Percentiles rank a stretch among this genome's conserved stretches.
phyloP scores from a whole-genome alignment of 2,113 vertebrate species.

The Solea solea region DNA sequence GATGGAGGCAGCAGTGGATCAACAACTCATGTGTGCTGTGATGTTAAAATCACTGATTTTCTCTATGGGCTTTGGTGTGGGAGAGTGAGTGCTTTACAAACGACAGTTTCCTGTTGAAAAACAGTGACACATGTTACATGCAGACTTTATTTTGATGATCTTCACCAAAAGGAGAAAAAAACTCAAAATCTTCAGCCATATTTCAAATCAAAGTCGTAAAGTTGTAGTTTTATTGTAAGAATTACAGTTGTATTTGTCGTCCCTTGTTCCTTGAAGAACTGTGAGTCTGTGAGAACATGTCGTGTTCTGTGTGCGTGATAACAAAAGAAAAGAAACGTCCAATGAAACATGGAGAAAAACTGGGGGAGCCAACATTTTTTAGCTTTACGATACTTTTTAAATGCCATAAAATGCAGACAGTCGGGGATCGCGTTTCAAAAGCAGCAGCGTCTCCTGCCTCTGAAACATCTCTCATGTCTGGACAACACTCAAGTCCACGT shows the following conservation, averaged over 20 bases:
- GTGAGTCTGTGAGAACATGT: background rate
- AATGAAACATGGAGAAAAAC: slow-evolving; percentile 3
- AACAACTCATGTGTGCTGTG: too few species aligned
- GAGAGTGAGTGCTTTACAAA: too few species aligned
- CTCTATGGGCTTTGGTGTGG: too few species aligned
- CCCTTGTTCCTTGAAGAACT: background rate
- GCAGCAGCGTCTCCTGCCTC: slow-evolving; percentile 1
- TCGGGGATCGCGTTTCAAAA: background rate
- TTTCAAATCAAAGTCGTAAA: too few species aligned
- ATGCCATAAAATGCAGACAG: background rate
- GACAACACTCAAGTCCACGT: slow-evolving; percentile 66
- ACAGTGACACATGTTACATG: too few species aligned
- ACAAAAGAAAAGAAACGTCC: background rate
- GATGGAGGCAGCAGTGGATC: too few species aligned
- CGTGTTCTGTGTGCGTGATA: background rate
- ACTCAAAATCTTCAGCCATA: too few species aligned
- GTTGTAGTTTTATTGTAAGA: too few species aligned
- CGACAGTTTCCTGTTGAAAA: too few species aligned
- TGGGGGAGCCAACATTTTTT: background rate
- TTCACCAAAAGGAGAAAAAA: too few species aligned
- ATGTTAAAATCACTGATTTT: too few species aligned
- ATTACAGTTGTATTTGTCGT: background rate
- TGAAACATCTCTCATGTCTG: slow-evolving; percentile 11
- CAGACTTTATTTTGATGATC: too few species aligned
- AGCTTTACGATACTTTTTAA: background rate